Percentiles rank a stretch among this genome's conserved stretches.
Evolutionary conservation across 2,113 vertebrate species (phyloP).

Genomic region (Camelus bactrianus): DNA sequence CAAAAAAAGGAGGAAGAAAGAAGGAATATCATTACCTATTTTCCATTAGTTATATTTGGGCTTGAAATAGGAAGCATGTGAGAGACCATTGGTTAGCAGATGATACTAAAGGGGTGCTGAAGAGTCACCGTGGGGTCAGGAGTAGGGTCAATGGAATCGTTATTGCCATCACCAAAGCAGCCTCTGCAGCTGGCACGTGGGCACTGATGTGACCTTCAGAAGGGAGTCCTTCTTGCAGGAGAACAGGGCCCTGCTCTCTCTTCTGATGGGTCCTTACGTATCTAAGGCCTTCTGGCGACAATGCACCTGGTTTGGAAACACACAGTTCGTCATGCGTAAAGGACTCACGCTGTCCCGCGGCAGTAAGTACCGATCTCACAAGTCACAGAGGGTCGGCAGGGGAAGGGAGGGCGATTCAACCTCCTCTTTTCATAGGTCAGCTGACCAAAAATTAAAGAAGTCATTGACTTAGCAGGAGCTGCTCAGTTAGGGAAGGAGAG

Average conservation of each 20-base stretch:
- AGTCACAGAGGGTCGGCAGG: not conserved
- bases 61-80: not conserved
- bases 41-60: not conserved
- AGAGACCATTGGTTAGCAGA: not conserved
- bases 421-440: not conserved
- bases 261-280: not conserved
- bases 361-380: not conserved
- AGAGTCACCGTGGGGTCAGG: not conserved
- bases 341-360: not conserved
- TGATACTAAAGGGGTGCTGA: not conserved
- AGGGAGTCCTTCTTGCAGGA: not conserved
- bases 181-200: not conserved
- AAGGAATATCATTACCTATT: not conserved
- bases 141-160: not conserved
- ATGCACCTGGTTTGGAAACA: not conserved
- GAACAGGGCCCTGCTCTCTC: too few relatives aligned
- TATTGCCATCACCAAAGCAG: accelerated
- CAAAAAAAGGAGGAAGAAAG: not conserved
- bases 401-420: not conserved
- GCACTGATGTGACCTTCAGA: not conserved
- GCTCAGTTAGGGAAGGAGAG: not conserved
- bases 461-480: not conserved
- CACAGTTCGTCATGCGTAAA: accelerated
- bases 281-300: not conserved
- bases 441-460: not conserved